A percentile compares a stretch with the other conserved stretches of the same genome.
Evolutionary conservation across 2,888 invertebrate genomes (phyloP).

Genomic region (Perithous albicinctus): DNA sequence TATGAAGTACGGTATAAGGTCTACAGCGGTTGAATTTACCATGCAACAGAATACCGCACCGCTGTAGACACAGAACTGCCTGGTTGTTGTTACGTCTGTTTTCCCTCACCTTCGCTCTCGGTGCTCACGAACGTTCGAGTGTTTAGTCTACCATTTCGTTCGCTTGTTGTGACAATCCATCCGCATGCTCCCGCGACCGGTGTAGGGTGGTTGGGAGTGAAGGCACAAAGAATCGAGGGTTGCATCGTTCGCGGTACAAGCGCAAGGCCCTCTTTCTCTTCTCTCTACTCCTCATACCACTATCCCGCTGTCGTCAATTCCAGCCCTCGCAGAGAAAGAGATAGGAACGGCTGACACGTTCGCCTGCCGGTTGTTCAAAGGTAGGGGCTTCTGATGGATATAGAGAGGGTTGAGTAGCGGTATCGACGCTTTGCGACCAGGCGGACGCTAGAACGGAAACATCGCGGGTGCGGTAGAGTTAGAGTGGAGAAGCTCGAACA

Average conservation of each 20-base stretch:
- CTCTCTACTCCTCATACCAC: slow-evolving; percentile 27
- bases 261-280: slow-evolving; percentile 33
- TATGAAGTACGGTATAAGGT: background rate
- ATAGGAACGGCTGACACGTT: slow-evolving; percentile 57
- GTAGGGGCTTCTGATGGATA: slow-evolving; percentile 36
- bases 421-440: slow-evolving; percentile 47
- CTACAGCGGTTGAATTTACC: background rate
- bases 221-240: slow-evolving; percentile 66
- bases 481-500: slow-evolving; percentile 39
- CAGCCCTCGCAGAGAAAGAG: slow-evolving; percentile 43
- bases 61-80: slow-evolving; percentile 20
- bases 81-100: slow-evolving; percentile 54
- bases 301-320: slow-evolving; percentile 52
- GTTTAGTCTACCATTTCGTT: slow-evolving; percentile 81
- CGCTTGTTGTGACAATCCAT: slow-evolving; percentile 81
- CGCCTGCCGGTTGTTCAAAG: slow-evolving; percentile 66
- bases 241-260: slow-evolving; percentile 61
- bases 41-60: slow-evolving; percentile 21
- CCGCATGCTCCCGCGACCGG: slow-evolving; percentile 67
- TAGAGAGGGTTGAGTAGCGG: slow-evolving; percentile 27
- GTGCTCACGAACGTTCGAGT: slow-evolving; percentile 80
- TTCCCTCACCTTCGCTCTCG: slow-evolving; percentile 60
- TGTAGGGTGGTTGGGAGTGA: slow-evolving; percentile 19
- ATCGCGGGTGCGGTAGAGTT: slow-evolving; percentile 35
- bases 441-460: slow-evolving; percentile 62